A percentile compares a stretch with the other conserved stretches of the same genome.
Conservation (phyloP, 2,888 invertebrate genomes). For the Drosophila peninsularis region DNA sequence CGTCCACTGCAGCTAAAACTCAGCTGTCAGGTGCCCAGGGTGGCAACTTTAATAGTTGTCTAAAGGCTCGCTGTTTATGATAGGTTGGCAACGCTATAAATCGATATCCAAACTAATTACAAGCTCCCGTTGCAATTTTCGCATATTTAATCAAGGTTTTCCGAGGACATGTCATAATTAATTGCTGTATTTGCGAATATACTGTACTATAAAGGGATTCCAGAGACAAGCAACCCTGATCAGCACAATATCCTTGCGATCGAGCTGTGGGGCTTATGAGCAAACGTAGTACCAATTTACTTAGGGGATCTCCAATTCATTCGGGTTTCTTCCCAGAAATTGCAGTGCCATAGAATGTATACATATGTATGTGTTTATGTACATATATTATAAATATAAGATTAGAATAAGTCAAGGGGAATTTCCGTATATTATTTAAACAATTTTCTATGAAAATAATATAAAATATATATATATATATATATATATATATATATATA, state of each 20-base stretch:
- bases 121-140: neutral
- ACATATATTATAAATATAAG: neutral
- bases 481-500: neutral
- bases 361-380: neutral
- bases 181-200: neutral
- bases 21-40: slow-evolving; percentile 6
- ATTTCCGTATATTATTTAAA: neutral
- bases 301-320: neutral
- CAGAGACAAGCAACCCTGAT: neutral
- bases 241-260: neutral
- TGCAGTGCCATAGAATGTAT: neutral
- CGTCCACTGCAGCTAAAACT: neutral
- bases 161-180: neutral
- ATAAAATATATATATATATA: neutral
- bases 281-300: neutral
- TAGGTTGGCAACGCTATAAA: slow-evolving; percentile 12
- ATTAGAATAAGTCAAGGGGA: neutral
- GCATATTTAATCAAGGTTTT: neutral
- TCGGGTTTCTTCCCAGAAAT: neutral
- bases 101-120: slow-evolving; percentile 15
- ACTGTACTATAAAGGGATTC: neutral
- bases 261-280: neutral
- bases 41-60: slow-evolving; percentile 10
- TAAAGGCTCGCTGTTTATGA: slow-evolving; percentile 2
- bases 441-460: neutral